Evolutionary conservation across 2,113 vertebrate genomes (phyloP).

Genomic region (Tamias sibiricus): DNA sequence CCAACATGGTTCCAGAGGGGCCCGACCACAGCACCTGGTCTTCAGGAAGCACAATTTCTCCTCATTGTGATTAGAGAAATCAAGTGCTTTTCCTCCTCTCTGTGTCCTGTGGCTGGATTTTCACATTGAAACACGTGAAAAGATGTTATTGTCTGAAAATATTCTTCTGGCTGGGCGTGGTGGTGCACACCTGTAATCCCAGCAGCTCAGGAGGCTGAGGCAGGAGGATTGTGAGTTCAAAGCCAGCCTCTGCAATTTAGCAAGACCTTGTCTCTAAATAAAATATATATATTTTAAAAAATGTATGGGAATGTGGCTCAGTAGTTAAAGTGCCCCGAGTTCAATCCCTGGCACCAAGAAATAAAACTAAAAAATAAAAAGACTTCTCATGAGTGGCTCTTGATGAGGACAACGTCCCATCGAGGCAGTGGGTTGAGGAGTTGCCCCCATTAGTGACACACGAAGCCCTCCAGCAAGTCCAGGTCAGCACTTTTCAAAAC

Average conservation of each 20-base stretch:
- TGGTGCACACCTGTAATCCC: neutral
- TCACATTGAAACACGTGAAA: neutral
- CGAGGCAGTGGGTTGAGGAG: neutral
- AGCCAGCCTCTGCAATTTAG: neutral
- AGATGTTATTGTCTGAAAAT: neutral
- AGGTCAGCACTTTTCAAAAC: neutral
- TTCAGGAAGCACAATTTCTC: neutral
- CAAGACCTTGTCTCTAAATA: too few relatives aligned
- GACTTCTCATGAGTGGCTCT: neutral
- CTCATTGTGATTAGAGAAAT: neutral
- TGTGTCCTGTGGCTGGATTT: neutral
- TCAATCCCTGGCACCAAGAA: neutral
- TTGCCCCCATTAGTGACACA: too few relatives aligned
- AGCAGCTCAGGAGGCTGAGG: neutral
- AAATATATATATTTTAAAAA: too few relatives aligned
- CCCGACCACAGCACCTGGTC: neutral
- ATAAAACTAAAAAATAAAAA: too few relatives aligned
- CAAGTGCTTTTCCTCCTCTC: neutral
- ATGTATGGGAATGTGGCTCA: too few relatives aligned
- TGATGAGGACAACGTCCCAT: neutral
- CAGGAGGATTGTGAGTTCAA: neutral
- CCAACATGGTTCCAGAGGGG: too few relatives aligned
- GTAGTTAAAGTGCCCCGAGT: neutral
- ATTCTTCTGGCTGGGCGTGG: too few relatives aligned
- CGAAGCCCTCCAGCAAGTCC: neutral